Conservation (phyloP, 1,140 invertebrate species). For the Eciton burchellii region DNA sequence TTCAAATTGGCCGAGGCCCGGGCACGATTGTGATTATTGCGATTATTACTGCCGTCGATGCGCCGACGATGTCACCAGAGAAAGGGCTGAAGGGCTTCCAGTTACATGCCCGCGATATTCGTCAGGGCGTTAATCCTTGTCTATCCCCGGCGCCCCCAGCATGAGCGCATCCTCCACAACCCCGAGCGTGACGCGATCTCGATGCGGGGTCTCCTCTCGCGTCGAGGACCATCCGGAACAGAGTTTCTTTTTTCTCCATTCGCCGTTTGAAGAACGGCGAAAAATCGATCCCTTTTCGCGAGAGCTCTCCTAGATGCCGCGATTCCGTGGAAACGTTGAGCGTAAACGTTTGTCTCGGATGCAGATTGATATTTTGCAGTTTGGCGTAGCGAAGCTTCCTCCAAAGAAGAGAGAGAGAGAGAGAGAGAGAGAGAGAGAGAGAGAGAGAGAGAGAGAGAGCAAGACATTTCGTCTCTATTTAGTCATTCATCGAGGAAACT, state of each 20-base stretch:
- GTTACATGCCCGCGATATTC: slow-evolving; percentile 65
- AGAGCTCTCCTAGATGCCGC: background rate
- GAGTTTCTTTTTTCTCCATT: background rate
- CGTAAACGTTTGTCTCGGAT: background rate
- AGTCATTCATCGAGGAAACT: slow-evolving; percentile 32
- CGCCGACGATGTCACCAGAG: slow-evolving; percentile 77
- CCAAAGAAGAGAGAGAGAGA: too few species aligned
- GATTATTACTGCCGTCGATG: slow-evolving; percentile 83
- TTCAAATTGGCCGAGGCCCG: slow-evolving; percentile 84
- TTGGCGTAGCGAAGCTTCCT: too few species aligned
- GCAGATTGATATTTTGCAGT: background rate
- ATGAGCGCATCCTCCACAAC: too few species aligned
- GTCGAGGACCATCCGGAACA: background rate
- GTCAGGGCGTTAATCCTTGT: slow-evolving; percentile 41
- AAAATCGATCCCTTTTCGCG: background rate
- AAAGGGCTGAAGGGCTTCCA: slow-evolving; percentile 28
- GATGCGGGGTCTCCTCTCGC: background rate
- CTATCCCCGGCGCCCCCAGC: slow-evolving; percentile 12
- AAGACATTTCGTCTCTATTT: slow-evolving; percentile 27
- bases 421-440: too few species aligned
- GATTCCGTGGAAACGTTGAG: background rate
- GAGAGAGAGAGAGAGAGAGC: too few species aligned
- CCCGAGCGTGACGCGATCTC: slow-evolving; percentile 4
- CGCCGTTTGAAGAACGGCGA: background rate
- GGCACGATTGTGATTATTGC: slow-evolving; percentile 84